A percentile compares a stretch with the other conserved stretches of the same genome.
phyloP scores from a whole-genome alignment of 2,888 invertebrate species.

The Carpatolechia fugitivella region DNA sequence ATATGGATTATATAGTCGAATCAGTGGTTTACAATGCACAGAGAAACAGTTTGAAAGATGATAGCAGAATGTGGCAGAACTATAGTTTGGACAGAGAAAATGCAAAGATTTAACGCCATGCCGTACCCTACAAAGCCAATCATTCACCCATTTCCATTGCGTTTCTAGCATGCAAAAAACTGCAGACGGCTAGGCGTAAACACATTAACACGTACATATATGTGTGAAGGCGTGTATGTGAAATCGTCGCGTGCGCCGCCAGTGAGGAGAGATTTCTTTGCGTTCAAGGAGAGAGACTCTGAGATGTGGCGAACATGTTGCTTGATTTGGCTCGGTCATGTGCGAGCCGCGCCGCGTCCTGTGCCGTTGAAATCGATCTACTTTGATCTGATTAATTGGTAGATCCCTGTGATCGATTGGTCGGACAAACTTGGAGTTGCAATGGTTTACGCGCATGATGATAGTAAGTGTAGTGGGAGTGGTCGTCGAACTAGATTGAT shows the following conservation, averaged over 20 bases:
- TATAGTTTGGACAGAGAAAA: slow-evolving; percentile 1
- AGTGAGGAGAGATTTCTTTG: slow-evolving; percentile 69
- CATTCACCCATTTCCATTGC: slow-evolving; percentile 9
- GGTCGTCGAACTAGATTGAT: neutral
- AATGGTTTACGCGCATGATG: neutral
- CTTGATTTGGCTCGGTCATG: slow-evolving; percentile 25
- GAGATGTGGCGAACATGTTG: slow-evolving; percentile 18
- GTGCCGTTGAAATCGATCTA: slow-evolving; percentile 4
- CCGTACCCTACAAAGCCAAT: slow-evolving; percentile 3
- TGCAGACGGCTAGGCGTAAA: slow-evolving; percentile 13
- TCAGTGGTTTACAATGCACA: no score
- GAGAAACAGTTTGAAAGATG: neutral
- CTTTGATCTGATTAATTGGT: neutral
- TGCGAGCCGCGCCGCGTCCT: neutral
- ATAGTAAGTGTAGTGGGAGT: neutral
- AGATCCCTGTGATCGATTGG: slow-evolving; percentile 1
- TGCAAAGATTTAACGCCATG: slow-evolving; percentile 2
- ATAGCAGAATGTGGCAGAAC: neutral
- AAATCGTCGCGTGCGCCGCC: slow-evolving; percentile 67
- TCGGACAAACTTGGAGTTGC: neutral
- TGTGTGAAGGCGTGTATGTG: slow-evolving; percentile 46
- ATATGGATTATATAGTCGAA: no score
- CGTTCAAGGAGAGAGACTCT: slow-evolving; percentile 63
- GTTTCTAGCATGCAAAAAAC: slow-evolving; percentile 13
- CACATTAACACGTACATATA: slow-evolving; percentile 15